Evolutionary conservation across 2,113 vertebrate genomes (phyloP).

Genomic region (Pollimyrus isidori): DNA sequence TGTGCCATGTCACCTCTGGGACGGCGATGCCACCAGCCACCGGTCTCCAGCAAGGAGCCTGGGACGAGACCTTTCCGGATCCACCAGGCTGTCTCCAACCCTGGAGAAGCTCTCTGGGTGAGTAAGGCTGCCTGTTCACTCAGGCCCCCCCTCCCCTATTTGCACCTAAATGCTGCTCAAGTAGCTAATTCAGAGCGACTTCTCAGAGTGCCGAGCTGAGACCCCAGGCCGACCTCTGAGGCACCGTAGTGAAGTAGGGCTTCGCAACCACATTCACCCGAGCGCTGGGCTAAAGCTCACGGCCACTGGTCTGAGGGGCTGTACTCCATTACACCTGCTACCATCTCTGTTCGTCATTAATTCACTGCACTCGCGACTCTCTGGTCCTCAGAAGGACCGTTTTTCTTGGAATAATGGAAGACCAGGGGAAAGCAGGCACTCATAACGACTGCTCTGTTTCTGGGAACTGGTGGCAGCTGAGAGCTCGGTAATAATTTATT

Average conservation of each 20-base stretch:
- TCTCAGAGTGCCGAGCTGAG: not conserved
- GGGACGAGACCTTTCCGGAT: not conserved
- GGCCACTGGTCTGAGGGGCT: not conserved
- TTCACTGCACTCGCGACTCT: not conserved
- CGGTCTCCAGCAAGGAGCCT: not conserved
- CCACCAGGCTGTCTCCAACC: not conserved
- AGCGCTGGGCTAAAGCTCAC: conserved; percentile 33
- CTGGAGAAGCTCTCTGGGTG: not conserved
- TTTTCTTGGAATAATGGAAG: not conserved
- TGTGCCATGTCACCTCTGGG: not conserved
- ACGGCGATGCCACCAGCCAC: not conserved
- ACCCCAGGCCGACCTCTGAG: not conserved
- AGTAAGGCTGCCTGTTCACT: not conserved
- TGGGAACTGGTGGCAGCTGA: not conserved
- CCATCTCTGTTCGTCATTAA: not conserved
- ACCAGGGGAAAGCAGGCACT: not conserved
- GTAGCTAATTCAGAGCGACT: not conserved
- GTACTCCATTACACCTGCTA: not conserved
- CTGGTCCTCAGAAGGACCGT: not conserved
- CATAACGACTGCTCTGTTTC: not conserved
- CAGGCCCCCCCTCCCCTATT: not conserved
- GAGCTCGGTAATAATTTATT: not conserved
- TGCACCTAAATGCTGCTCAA: not conserved
- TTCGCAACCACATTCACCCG: conserved; percentile 32
- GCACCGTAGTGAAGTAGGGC: conserved; percentile 1